Base-by-base conservation (phyloP, 2,113 vertebrate genomes). In the Tamias sibiricus region DNA sequence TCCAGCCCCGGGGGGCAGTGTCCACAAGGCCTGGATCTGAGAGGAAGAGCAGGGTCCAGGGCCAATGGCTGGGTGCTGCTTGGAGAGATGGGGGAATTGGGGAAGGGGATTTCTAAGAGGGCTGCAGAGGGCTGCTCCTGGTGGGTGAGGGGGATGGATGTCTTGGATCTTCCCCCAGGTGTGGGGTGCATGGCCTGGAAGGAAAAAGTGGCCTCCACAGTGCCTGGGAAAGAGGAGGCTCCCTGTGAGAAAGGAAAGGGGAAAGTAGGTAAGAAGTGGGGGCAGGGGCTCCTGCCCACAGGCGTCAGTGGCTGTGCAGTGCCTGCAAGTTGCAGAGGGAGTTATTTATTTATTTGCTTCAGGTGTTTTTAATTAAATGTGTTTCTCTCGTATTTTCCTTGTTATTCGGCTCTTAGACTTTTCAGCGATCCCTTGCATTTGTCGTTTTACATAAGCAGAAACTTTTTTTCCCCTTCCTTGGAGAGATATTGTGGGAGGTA, bases 391-490 rank as follows among this genome's bases (percentile, higher is more conserved):
- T 86, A 79, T 94, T 96, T 96, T 95, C 76, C 81, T 95, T 35
- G 77, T 96, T 96, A 88, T 95, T 91, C 2, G 4, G 82, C 80
- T 85, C 57, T 87, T 79, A 86, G 95, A 94, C 79, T 93, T 87
- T 97, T 91, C 85, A 62, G 89, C 4, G 30, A 87, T 93, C 86
- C 91, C 87, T 95, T 94, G 93, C 82, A 44, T 96, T 82, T 3
- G 2, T 95, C 77, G 95, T 97, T 97, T 97, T 97, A 98, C 93
- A 96, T 97, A 97, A 98, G 95, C 87, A 97, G 95, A 95, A 97
- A 93, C 93, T 90, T 92, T 77, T 77, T 57, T 76, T 64, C 32
- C 17, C 1, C 22, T 62, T 76, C 72, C 90, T 91, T 35, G 64
- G 87, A 97, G 91, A 96, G 95, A 95, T 90, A 93, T 85, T 95